phyloP scores from a whole-genome alignment of 2,888 invertebrate species.

The Leucania comma region DNA sequence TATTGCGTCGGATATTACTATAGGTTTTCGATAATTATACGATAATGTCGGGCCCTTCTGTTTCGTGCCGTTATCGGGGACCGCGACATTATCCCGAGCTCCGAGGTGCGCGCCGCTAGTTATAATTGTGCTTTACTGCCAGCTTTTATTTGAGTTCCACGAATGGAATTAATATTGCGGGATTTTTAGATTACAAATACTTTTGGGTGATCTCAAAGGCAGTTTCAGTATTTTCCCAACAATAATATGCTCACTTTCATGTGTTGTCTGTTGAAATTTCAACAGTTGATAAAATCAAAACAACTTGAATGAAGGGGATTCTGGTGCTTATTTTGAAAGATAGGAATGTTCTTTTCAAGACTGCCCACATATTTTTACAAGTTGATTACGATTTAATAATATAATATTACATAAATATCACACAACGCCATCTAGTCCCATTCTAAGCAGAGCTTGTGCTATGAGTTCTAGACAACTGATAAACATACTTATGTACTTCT shows the following conservation, averaged over 20 bases:
- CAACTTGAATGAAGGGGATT: too few species aligned
- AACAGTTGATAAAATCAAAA: neutral
- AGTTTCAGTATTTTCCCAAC: neutral
- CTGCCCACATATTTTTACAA: too few species aligned
- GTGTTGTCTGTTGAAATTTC: neutral
- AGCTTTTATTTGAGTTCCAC: slow-evolving; percentile 39
- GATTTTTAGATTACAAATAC: slow-evolving; percentile 17
- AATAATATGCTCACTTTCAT: neutral
- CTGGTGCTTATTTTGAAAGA: too few species aligned
- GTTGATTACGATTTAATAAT: too few species aligned
- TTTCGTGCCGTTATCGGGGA: slow-evolving; percentile 50
- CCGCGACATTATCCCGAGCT: slow-evolving; percentile 35
- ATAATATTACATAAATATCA: too few species aligned
- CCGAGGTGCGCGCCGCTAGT: slow-evolving; percentile 37
- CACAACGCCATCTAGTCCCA: too few species aligned
- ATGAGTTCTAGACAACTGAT: too few species aligned
- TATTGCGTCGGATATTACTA: slow-evolving; percentile 72
- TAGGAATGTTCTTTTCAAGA: neutral
- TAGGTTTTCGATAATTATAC: slow-evolving; percentile 74
- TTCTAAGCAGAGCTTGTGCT: too few species aligned
- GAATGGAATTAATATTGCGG: slow-evolving; percentile 42
- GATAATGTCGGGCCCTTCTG: slow-evolving; percentile 62
- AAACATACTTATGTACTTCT: too few species aligned
- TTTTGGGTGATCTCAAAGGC: neutral
- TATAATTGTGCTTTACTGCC: slow-evolving; percentile 53